These are phyloP conservation scores for Gastrophysa polygoni DNA, from an alignment of 2,888 invertebrate species.

Conservation along the genomic window DNA sequence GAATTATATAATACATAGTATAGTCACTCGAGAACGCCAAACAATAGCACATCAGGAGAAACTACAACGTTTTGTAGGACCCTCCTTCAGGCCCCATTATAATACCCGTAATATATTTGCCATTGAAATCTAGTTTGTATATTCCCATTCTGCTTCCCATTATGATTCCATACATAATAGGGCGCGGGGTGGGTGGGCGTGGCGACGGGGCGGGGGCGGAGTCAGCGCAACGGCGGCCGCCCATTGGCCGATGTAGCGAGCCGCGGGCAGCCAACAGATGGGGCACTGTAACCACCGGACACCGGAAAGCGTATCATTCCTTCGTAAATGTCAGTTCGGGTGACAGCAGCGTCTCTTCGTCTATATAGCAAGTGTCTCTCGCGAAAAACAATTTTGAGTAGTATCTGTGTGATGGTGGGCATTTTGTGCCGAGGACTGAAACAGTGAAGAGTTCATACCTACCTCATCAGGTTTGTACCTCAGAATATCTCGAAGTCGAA, in stretches of 20 bases:
- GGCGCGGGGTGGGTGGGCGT: slow-evolving; percentile 49
- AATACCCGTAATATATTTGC: slow-evolving; percentile 55
- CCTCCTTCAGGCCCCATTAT: slow-evolving; percentile 49
- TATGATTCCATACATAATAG: slow-evolving; percentile 48
- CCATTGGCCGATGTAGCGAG: slow-evolving; percentile 53
- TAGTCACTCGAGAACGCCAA: slow-evolving; percentile 43
- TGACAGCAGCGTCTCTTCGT: too few species aligned
- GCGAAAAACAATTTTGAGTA: too few species aligned
- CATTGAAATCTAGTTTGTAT: slow-evolving; percentile 58
- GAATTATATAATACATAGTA: slow-evolving; percentile 43
- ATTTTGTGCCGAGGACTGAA: too few species aligned
- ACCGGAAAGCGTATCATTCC: slow-evolving; percentile 47
- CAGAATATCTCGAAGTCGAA: too few species aligned
- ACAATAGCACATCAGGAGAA: slow-evolving; percentile 44
- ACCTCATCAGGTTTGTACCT: too few species aligned
- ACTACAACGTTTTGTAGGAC: slow-evolving; percentile 32
- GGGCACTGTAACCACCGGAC: slow-evolving; percentile 49
- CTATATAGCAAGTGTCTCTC: too few species aligned
- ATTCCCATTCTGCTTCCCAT: slow-evolving; percentile 53
- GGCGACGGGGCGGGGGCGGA: slow-evolving; percentile 32
- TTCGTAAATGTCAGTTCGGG: slow-evolving; percentile 47
- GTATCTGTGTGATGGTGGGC: too few species aligned
- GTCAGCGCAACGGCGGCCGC: slow-evolving; percentile 15
- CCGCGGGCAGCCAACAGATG: slow-evolving; percentile 56
- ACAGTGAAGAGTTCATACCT: too few species aligned